Conservation (phyloP, 1,140 invertebrate genomes). For the Apis florea region DNA sequence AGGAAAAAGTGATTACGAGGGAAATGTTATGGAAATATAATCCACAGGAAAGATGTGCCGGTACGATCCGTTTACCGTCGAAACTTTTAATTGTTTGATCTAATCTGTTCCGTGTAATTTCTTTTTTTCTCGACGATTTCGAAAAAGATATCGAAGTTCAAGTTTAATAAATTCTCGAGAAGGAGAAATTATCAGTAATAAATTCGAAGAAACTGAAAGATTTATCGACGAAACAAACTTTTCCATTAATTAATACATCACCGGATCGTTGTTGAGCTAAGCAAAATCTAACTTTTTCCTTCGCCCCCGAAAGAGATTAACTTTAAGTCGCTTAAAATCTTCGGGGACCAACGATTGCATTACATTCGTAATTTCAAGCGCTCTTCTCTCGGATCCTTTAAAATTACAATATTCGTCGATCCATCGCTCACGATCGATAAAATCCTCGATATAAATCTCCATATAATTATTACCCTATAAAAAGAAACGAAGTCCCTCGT, state of each 20-base stretch:
- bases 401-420: too few relatives aligned
- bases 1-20: conserved; percentile 22
- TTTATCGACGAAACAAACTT: background rate
- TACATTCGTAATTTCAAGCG: too few relatives aligned
- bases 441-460: too few relatives aligned
- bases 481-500: too few relatives aligned
- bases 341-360: too few relatives aligned
- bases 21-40: conserved; percentile 61
- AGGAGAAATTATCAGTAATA: too few relatives aligned
- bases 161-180: background rate
- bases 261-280: background rate
- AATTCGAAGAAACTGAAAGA: background rate
- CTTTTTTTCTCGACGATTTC: too few relatives aligned
- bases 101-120: background rate
- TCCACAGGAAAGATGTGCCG: background rate
- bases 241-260: background rate
- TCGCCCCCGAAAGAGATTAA: too few relatives aligned
- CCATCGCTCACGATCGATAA: too few relatives aligned
- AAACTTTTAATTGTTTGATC: conserved; percentile 14
- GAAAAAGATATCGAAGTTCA: background rate
- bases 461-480: too few relatives aligned
- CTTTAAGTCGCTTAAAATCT: too few relatives aligned
- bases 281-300: background rate
- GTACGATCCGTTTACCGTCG: conserved; percentile 38
- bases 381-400: too few relatives aligned